Evolutionary conservation across 2,797 vertebrate genomes (phyloP).

Genomic region (Uromys caudimaculatus): DNA sequence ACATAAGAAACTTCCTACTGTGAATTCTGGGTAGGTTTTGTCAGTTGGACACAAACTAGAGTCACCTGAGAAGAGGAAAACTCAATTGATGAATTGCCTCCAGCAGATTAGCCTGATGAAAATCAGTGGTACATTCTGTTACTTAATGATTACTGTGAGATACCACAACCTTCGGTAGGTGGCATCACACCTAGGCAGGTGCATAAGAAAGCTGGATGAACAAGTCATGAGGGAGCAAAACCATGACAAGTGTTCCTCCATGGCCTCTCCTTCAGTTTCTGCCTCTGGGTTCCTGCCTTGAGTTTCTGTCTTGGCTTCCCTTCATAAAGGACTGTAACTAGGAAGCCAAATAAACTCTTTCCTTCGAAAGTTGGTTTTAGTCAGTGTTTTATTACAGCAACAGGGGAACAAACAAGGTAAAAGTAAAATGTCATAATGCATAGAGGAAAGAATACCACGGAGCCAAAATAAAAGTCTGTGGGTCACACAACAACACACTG

Average conservation of each 20-base stretch:
- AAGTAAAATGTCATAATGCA: not conserved
- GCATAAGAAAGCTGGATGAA: not conserved
- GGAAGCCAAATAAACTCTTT: not conserved
- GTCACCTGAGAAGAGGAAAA: not conserved
- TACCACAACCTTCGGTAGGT: not conserved
- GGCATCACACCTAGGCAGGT: not conserved
- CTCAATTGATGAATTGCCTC: not conserved
- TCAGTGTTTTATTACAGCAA: not conserved
- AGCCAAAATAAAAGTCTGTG: not conserved
- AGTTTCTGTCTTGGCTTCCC: not conserved
- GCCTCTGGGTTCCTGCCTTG: not conserved
- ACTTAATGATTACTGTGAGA: not conserved
- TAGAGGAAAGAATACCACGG: not conserved
- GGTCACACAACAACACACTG: not conserved
- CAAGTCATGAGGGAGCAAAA: not conserved
- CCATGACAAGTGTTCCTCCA: not conserved
- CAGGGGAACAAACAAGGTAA: not conserved
- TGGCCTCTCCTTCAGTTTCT: not conserved
- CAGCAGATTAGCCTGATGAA: not conserved
- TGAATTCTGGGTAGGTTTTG: not conserved
- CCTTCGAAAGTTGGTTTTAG: not conserved
- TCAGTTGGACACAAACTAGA: not conserved
- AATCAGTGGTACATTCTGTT: not conserved
- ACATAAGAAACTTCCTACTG: not conserved
- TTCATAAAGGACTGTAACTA: not conserved